These are phyloP conservation scores for Formica exsecta DNA, from an alignment of 1,140 invertebrate species.

Conservation along the genomic window DNA sequence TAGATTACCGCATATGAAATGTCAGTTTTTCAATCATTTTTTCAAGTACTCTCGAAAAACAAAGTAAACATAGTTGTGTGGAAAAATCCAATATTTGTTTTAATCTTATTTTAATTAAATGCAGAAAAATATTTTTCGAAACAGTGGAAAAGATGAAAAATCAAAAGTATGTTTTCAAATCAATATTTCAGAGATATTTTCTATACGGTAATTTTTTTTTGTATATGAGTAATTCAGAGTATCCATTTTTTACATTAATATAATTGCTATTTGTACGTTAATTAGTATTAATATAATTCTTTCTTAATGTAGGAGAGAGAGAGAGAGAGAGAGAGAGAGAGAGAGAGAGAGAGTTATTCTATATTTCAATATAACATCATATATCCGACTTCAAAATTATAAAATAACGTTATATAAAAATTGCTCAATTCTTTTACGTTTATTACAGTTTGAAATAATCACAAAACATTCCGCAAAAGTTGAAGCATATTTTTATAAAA, in stretches of 20 bases:
- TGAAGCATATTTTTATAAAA: background rate
- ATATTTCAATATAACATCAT: no score
- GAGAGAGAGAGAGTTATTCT: no score
- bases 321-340: no score
- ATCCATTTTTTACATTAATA: no score
- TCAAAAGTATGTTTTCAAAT: constrained; percentile 11
- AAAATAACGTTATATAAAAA: background rate
- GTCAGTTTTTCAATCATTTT: constrained; percentile 34
- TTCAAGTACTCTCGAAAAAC: background rate
- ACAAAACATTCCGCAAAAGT: background rate
- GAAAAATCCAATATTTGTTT: constrained; percentile 8
- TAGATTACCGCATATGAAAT: constrained; percentile 22
- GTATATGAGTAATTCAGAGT: no score
- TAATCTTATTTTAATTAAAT: no score
- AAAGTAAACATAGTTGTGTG: background rate
- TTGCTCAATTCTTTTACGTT: background rate
- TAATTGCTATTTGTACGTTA: no score
- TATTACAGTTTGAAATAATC: background rate
- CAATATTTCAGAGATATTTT: background rate
- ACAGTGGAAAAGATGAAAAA: background rate
- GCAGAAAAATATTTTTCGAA: no score
- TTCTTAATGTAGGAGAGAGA: no score
- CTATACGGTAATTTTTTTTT: background rate
- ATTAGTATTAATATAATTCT: no score
- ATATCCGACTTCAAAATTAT: background rate